Evolutionary conservation across 2,797 vertebrate species (phyloP).

Genomic region (Taenioides sp.): DNA sequence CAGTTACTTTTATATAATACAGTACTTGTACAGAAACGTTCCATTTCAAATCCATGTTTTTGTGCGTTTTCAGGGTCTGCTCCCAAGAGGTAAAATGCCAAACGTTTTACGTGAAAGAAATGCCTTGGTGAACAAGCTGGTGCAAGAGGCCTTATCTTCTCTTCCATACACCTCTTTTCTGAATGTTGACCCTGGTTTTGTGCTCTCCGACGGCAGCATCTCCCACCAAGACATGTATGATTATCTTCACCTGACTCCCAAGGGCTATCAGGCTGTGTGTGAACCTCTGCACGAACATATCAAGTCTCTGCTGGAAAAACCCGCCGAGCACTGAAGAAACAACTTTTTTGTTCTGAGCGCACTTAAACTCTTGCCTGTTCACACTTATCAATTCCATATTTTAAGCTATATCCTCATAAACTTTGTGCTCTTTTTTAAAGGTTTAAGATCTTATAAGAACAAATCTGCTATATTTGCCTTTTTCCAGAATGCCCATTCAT

Average conservation of each 20-base stretch:
- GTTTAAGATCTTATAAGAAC: slow-evolving; percentile 29
- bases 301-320: slow-evolving; percentile 80
- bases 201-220: slow-evolving; percentile 87
- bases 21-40: background rate
- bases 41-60: slow-evolving; percentile 5
- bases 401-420: background rate
- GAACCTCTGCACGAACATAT: slow-evolving; percentile 80
- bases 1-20: background rate
- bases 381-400: background rate
- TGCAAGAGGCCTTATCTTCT: slow-evolving; percentile 71
- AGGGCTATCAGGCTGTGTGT: slow-evolving; percentile 86
- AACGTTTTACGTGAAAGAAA: slow-evolving; percentile 87
- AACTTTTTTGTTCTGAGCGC: slow-evolving; percentile 47
- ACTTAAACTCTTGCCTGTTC: slow-evolving; percentile 20
- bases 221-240: slow-evolving; percentile 92
- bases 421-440: background rate
- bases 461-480: slow-evolving; percentile 32
- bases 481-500: slow-evolving; percentile 13
- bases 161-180: slow-evolving; percentile 81
- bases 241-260: slow-evolving; percentile 88
- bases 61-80: slow-evolving; percentile 76
- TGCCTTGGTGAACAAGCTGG: slow-evolving; percentile 79
- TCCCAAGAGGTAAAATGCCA: slow-evolving; percentile 86
- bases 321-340: slow-evolving; percentile 65
- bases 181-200: slow-evolving; percentile 86